These are phyloP conservation scores for Heterodera schachtii DNA, from an alignment of 1,140 invertebrate genomes.

Conservation along the genomic window DNA sequence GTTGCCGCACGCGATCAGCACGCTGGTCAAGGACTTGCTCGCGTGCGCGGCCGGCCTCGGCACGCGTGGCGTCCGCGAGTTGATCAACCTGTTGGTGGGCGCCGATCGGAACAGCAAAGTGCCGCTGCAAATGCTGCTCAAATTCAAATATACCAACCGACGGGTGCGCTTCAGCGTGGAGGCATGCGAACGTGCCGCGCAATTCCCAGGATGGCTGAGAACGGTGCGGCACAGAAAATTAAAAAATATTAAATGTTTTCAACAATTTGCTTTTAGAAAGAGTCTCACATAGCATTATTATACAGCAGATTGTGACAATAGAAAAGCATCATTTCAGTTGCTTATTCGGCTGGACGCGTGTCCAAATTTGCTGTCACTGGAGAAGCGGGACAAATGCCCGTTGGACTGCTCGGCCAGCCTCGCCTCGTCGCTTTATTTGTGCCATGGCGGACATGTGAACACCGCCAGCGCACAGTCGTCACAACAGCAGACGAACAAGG, in stretches of 20 bases:
- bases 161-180: conserved; percentile 4
- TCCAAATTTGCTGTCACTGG: conserved; percentile 3
- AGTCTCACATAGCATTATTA: too few relatives aligned
- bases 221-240: background rate
- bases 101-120: background rate
- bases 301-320: too few relatives aligned
- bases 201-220: conserved; percentile 5
- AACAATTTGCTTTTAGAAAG: background rate
- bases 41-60: background rate
- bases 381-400: background rate
- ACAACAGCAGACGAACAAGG: conserved; percentile 8
- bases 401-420: background rate
- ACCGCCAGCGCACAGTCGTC: background rate
- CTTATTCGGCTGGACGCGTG: conserved; percentile 4
- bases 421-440: background rate
- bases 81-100: background rate
- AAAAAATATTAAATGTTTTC: background rate
- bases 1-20: conserved; percentile 7
- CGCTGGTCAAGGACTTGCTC: conserved; percentile 1
- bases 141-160: background rate
- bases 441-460: background rate
- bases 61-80: conserved; percentile 1
- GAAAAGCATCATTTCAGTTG: background rate
- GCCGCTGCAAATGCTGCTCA: conserved; percentile 7
- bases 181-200: background rate